Percentiles rank a stretch among this genome's conserved stretches.
Evolutionary conservation across 2,113 vertebrate genomes (phyloP).

Genomic region (Trichechus manatus): DNA sequence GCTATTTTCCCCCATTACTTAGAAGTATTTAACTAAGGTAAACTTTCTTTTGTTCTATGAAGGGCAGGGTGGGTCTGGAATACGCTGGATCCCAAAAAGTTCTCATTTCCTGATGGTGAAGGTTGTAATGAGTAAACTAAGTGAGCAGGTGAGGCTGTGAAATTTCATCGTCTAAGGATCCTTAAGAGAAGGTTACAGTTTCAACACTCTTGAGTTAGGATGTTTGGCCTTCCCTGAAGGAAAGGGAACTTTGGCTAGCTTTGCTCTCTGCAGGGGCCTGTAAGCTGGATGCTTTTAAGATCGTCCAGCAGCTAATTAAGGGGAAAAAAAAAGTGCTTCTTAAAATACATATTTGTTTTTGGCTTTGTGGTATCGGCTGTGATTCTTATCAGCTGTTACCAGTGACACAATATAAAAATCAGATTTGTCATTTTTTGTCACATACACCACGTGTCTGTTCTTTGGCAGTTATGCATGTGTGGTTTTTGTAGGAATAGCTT

Average conservation of each 20-base stretch:
- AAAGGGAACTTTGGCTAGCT: not conserved
- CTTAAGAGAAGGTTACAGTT: conserved; percentile 30
- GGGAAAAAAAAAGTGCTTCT: not conserved
- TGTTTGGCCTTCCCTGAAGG: not conserved
- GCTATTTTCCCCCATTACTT: not conserved
- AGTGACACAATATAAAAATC: not conserved
- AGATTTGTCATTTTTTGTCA: not conserved
- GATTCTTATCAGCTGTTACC: not conserved
- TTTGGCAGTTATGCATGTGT: not conserved
- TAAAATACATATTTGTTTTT: not conserved
- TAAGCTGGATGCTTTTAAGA: not conserved
- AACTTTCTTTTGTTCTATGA: not conserved
- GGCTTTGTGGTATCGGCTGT: not conserved
- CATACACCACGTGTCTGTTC: not conserved
- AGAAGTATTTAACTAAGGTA: not conserved
- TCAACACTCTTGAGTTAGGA: not conserved
- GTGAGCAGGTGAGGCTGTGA: not conserved
- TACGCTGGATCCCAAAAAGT: not conserved
- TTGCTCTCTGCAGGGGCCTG: not conserved
- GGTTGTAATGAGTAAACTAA: not conserved
- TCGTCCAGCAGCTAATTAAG: not conserved
- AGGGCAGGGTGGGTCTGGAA: not conserved
- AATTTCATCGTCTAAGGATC: not conserved
- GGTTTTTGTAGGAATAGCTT: not conserved
- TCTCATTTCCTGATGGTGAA: not conserved